Percentiles rank a stretch among this genome's conserved stretches.
phyloP scores from a whole-genome alignment of 1,140 invertebrate genomes.

The Drosophila mayri region DNA sequence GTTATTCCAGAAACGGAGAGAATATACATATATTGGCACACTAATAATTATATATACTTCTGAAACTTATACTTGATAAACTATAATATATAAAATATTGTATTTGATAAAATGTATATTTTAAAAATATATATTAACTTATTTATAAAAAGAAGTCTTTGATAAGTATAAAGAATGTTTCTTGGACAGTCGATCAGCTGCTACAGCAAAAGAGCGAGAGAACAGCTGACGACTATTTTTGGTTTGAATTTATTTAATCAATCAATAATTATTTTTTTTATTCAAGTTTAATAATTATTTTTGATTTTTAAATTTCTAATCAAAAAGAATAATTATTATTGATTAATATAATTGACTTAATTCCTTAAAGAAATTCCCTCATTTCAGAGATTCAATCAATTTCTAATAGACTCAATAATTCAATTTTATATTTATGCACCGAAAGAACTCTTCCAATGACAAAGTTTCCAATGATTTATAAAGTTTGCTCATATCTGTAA shows the following conservation, averaged over 20 bases:
- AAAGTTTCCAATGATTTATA: constrained; percentile 34
- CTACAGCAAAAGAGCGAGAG: no score
- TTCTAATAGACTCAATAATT: constrained; percentile 5
- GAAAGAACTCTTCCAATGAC: not conserved
- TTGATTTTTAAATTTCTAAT: not conserved
- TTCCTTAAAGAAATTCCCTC: not conserved
- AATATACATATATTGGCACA: no score
- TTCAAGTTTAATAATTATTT: no score
- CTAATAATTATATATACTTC: no score
- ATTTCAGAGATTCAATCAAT: not conserved
- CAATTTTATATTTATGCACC: constrained; percentile 18
- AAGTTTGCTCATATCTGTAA: constrained; percentile 34
- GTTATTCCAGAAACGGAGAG: no score
- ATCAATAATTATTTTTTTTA: no score
- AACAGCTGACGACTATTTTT: no score
- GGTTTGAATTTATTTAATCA: no score
- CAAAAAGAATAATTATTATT: no score
- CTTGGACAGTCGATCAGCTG: no score
- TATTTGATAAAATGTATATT: not conserved
- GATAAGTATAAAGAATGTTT: not conserved
- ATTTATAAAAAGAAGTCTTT: not conserved
- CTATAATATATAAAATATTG: not conserved
- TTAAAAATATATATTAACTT: no score
- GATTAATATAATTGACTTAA: not conserved
- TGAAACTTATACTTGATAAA: no score